Conservation (phyloP, 2,888 invertebrate genomes). For the Gandaritis pyraliata region DNA sequence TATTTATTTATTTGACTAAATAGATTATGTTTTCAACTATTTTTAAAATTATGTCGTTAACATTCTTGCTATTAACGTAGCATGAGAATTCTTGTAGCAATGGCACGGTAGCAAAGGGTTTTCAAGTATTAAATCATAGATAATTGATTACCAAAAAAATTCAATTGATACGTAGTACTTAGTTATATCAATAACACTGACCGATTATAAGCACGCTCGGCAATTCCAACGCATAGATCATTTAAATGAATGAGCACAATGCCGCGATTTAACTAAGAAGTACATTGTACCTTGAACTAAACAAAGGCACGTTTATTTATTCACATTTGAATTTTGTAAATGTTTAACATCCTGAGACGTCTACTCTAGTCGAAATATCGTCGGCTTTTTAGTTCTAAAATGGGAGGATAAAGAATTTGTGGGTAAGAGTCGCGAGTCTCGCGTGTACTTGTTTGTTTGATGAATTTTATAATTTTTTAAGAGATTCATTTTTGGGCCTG, state of each 20-base stretch:
- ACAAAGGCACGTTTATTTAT: background rate
- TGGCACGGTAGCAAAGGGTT: background rate
- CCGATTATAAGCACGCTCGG: constrained; percentile 18
- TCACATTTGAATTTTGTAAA: background rate
- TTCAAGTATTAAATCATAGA: background rate
- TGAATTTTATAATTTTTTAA: too few species aligned
- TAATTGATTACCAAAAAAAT: constrained; percentile 9
- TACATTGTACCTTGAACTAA: constrained; percentile 11
- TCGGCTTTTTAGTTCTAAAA: too few species aligned
- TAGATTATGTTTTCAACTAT: too few species aligned
- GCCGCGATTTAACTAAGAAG: constrained; percentile 5
- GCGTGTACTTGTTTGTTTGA: too few species aligned
- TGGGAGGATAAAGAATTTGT: too few species aligned
- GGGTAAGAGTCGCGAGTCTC: too few species aligned
- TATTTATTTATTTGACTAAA: too few species aligned
- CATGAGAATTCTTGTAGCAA: background rate
- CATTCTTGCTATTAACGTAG: background rate
- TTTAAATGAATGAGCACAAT: constrained; percentile 11
- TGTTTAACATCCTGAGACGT: background rate
- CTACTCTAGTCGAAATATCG: too few species aligned
- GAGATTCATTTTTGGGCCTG: too few species aligned
- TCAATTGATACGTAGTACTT: background rate
- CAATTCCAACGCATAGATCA: background rate
- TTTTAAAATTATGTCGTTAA: too few species aligned
- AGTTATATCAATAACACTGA: constrained; percentile 8